Conservation (phyloP, 2,888 invertebrate species). For the Temnothorax rugatulus region DNA sequence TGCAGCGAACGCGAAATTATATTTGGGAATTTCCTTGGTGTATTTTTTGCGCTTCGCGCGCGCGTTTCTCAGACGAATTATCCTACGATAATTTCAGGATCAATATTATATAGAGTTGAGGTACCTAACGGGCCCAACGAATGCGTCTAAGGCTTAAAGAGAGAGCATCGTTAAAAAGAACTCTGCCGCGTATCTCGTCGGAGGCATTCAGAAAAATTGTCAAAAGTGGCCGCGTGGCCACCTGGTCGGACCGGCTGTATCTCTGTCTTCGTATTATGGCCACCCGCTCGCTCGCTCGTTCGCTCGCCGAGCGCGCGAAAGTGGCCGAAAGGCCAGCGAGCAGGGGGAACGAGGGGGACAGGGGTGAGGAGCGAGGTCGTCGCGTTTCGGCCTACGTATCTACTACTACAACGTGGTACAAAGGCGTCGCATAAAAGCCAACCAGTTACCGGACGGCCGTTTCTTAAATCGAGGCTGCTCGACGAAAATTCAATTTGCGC, state of each 20-base stretch:
- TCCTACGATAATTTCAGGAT: neutral
- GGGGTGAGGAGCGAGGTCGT: conserved; percentile 50
- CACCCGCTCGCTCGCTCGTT: conserved; percentile 36
- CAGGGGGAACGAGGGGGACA: conserved; percentile 51
- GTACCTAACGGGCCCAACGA: neutral
- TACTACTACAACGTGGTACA: conserved; percentile 40
- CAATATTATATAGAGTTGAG: neutral
- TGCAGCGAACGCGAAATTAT: neutral
- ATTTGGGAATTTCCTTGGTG: neutral
- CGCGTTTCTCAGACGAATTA: neutral
- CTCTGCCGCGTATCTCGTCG: neutral
- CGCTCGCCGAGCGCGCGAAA: conserved; percentile 45
- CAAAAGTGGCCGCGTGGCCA: conserved; percentile 51
- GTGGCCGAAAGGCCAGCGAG: conserved; percentile 66
- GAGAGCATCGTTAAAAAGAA: neutral
- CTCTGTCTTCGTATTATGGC: conserved; percentile 33
- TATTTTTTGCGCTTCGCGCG: neutral
- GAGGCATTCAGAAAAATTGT: conserved; percentile 38
- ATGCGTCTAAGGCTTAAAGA: neutral
- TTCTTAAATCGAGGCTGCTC: conserved; percentile 31
- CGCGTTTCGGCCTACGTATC: conserved; percentile 51
- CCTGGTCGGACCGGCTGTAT: conserved; percentile 44
- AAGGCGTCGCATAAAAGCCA: conserved; percentile 67
- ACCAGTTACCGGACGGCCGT: conserved; percentile 60
- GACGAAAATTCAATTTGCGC: neutral